Evolutionary conservation across 2,888 invertebrate genomes (phyloP), one percentile per base, ranked within the genome.

Genomic region (Lordiphosa andalusiaca): DNA sequence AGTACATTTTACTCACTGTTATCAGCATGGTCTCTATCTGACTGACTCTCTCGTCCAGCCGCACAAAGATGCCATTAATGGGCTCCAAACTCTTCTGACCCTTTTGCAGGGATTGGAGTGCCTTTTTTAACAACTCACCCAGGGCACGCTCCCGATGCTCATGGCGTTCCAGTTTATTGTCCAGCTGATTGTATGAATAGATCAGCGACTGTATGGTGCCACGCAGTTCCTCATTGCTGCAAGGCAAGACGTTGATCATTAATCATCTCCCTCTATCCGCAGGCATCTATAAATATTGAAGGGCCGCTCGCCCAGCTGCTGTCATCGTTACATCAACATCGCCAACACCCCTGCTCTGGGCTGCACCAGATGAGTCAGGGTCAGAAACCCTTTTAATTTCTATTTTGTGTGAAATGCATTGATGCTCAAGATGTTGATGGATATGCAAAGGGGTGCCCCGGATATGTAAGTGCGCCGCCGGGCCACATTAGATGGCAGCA

Each of bases 161-260:
- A 88, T 96, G 96, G 3, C 96, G 91, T 84, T 96, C 96, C 64
- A 96, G 88, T 89, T 96, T 96, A 85, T 95, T 95, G 67, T 95
- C 95, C 49, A 94, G 92, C 37, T 93, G 92, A 41, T 95, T 92
- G 87, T 95, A 93, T 88, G 95, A 94, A 85, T 95, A 94, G 7
- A 95, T 94, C 57, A 96, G 90, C 16, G 95, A 95, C 66, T 96
- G 88, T 87, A 96, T 93, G 0, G 95, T 95, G 80, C 95, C 94
- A 66, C 94, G 92, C 1, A 89, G 75, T 38, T 88, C 87, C 38
- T 86, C 88, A 64, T 85, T 84, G 16, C 88, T 89, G 59, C 16
- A 73, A 57, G 36, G 12, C 36, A 37, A 33, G 52, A 42, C 37
- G 25, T 52, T 44, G 40, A 13, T 37, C 61, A 70, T 77, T 67